Conservation (phyloP, 2,797 vertebrate genomes). For the Geotrypetes seraphini region DNA sequence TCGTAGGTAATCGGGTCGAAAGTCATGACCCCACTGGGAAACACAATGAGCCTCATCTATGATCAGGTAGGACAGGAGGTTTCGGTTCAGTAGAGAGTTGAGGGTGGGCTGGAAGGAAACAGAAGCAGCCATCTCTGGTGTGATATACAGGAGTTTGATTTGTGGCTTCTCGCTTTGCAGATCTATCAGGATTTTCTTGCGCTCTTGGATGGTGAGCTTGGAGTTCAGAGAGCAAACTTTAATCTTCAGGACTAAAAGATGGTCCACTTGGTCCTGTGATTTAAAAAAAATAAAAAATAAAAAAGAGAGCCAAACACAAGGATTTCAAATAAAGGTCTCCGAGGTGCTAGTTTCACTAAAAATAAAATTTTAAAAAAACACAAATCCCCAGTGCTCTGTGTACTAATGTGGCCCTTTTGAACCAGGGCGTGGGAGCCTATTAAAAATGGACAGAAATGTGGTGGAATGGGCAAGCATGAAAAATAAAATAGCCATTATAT, state of each 20-base stretch:
- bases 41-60: conserved; percentile 96
- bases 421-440: no score
- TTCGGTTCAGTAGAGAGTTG: conserved; percentile 61
- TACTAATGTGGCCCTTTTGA: no score
- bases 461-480: no score
- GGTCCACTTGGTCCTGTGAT: conserved; percentile 84
- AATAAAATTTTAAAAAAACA: no score
- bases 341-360: no score
- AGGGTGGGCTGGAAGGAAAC: conserved; percentile 78
- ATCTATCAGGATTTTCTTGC: conserved; percentile 68
- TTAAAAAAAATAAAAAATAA: not conserved
- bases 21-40: conserved; percentile 96
- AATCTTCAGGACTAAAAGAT: conserved; percentile 71
- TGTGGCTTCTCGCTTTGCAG: conserved; percentile 65
- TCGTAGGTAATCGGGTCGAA: conserved; percentile 88
- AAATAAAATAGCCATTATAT: no score
- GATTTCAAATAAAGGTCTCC: no score
- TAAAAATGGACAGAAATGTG: no score
- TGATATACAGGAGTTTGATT: conserved; percentile 87
- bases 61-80: conserved; percentile 76
- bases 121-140: conserved; percentile 92
- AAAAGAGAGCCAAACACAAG: not conserved
- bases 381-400: no score
- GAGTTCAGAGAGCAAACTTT: conserved; percentile 84
- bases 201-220: conserved; percentile 69